Base-by-base conservation (phyloP, 2,888 invertebrate species). In the Stenichneumon culpator region DNA sequence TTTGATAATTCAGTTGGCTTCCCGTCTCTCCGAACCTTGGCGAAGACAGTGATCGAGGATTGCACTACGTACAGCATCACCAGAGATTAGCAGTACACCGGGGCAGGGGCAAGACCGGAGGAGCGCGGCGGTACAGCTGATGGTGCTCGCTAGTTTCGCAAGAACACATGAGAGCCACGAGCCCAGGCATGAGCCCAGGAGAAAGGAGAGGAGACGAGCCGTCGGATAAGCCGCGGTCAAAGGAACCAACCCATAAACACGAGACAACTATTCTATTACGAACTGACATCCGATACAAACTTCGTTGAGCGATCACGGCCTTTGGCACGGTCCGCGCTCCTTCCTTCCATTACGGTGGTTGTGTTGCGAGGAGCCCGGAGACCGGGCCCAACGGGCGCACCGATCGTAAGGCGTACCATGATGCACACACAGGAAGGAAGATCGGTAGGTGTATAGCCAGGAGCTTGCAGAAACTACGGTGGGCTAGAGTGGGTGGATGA, bases 231-330 rank as follows among this genome's bases (percentile, higher is more conserved):
- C 82, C 84, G 80, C 82, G 91, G 90, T 90, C 90, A 89, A 90
- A 90, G 89, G 90, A 90, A 90, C 90, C 88, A 89, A 84, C 82
- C 88, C 89, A 89, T 89, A 90, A 92, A 92, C 90, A 90, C 90
- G 87, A 90, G 91, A 90, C 90, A 91, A 93, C 92, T 92, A 93
- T 93, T 93, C 92, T 92, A 91, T 93, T 93, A 93, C 91, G 89
- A 86, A 90, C 91, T 92, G 93, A 93, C 93, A 93, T 93, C 90
- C 90, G 93, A 93, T 93, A 92, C 93, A 93, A 93, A 92, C 90
- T 93, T 91, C 91, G 89, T 87, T 91, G 92, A 92, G 90, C 90
- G 92, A 93, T 93, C 92, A 90, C 90, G 90, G 90, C 89, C 89
- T 91, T 90, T 88, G 89, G 84, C 87, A 86, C 86, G 87, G 87